Evolutionary conservation across 2,797 vertebrate species (phyloP).

Genomic region (Coluber constrictor): DNA sequence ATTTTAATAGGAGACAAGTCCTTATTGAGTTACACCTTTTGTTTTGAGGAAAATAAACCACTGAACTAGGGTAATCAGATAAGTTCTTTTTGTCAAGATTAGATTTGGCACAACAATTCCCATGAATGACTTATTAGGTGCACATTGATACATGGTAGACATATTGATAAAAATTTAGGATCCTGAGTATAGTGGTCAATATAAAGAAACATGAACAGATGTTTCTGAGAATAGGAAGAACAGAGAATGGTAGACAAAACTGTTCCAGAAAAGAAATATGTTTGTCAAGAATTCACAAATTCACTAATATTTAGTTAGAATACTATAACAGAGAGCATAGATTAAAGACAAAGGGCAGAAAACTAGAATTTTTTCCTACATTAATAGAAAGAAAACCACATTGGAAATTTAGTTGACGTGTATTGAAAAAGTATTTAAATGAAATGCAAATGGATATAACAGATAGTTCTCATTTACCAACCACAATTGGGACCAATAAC

Average conservation of each 20-base stretch:
- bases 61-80: slow-evolving; percentile 39
- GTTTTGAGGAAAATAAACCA: slow-evolving; percentile 36
- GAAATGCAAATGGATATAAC: background rate
- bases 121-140: slow-evolving; percentile 11
- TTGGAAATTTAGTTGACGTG: background rate
- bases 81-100: slow-evolving; percentile 44
- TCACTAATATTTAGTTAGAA: background rate
- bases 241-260: background rate
- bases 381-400: background rate
- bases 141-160: slow-evolving; percentile 2
- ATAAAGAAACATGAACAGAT: background rate
- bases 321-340: background rate
- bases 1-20: slow-evolving; percentile 36
- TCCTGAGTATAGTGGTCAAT: background rate
- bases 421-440: background rate
- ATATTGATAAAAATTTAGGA: slow-evolving; percentile 16
- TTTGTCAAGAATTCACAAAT: background rate
- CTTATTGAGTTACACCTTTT: slow-evolving; percentile 35
- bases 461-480: background rate
- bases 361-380: background rate
- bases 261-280: background rate
- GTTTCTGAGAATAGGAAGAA: background rate
- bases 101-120: slow-evolving; percentile 33
- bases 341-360: background rate
- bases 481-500: background rate